Percentiles rank a stretch among this genome's conserved stretches.
Evolutionary conservation across 2,888 invertebrate genomes (phyloP).

Genomic region (Acanthosepion pharaonis): DNA sequence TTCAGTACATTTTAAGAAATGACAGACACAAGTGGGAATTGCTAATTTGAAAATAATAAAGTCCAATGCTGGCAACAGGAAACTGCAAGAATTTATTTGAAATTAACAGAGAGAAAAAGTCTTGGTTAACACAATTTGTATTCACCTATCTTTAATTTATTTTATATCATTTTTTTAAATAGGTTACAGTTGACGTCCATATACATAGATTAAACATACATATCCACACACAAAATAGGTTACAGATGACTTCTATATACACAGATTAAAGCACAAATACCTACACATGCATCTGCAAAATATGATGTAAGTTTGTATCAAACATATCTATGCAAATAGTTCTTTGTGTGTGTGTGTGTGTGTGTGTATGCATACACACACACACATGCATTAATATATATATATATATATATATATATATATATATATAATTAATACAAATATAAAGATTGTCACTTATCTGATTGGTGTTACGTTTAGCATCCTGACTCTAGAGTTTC

Average conservation of each 20-base stretch:
- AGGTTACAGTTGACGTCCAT: neutral
- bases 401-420: too few relatives aligned
- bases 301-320: too few relatives aligned
- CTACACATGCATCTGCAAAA: neutral
- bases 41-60: slow-evolving; percentile 20
- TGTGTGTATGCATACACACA: neutral
- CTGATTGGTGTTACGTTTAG: too few relatives aligned
- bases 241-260: neutral
- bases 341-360: too few relatives aligned
- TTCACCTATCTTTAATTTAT: neutral
- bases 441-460: too few relatives aligned
- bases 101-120: neutral
- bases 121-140: neutral
- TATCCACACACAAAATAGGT: neutral
- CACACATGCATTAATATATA: too few relatives aligned
- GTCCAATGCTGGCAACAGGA: neutral
- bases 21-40: neutral
- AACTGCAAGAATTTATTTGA: neutral
- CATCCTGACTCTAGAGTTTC: too few relatives aligned
- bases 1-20: neutral
- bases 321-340: too few relatives aligned
- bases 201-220: neutral
- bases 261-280: neutral
- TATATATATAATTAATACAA: too few relatives aligned
- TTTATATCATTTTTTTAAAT: neutral